phyloP scores from a whole-genome alignment of 2,797 vertebrate genomes.

The Pseudochaenichthys georgianus region DNA sequence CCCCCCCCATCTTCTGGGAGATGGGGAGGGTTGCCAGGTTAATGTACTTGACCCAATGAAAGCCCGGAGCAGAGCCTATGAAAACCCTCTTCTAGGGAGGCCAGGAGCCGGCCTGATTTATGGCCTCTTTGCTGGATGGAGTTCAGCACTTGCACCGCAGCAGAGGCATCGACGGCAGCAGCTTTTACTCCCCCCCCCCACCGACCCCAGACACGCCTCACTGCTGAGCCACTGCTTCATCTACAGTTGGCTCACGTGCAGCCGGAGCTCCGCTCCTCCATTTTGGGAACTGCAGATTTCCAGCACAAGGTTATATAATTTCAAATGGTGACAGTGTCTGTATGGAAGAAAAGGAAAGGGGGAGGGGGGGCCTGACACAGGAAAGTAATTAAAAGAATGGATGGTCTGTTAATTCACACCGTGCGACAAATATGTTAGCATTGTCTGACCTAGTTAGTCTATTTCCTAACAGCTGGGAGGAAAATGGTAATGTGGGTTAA shows the following conservation, averaged over 20 bases:
- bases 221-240: slow-evolving; percentile 69
- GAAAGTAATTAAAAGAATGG: slow-evolving; percentile 58
- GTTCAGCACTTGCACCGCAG: slow-evolving; percentile 63
- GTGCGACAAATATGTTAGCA: slow-evolving; percentile 36
- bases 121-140: slow-evolving; percentile 67
- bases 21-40: slow-evolving; percentile 78
- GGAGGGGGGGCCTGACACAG: slow-evolving; percentile 18
- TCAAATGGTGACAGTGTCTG: slow-evolving; percentile 61
- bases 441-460: slow-evolving; percentile 69
- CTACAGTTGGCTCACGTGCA: slow-evolving; percentile 78
- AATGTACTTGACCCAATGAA: slow-evolving; percentile 85
- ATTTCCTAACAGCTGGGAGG: slow-evolving; percentile 45
- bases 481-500: slow-evolving; percentile 66
- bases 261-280: slow-evolving; percentile 72
- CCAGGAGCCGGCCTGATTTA: slow-evolving; percentile 80
- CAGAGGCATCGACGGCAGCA: slow-evolving; percentile 58
- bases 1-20: slow-evolving; percentile 42
- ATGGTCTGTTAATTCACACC: slow-evolving; percentile 40
- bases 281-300: slow-evolving; percentile 75
- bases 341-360: slow-evolving; percentile 31
- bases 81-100: slow-evolving; percentile 72
- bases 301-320: slow-evolving; percentile 65
- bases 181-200: slow-evolving; percentile 44
- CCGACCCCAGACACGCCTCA: slow-evolving; percentile 70
- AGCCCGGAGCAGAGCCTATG: slow-evolving; percentile 74